A percentile compares a stretch with the other conserved stretches of the same genome.
Conservation (phyloP, 1,140 invertebrate species). For the Bombus waltoni region DNA sequence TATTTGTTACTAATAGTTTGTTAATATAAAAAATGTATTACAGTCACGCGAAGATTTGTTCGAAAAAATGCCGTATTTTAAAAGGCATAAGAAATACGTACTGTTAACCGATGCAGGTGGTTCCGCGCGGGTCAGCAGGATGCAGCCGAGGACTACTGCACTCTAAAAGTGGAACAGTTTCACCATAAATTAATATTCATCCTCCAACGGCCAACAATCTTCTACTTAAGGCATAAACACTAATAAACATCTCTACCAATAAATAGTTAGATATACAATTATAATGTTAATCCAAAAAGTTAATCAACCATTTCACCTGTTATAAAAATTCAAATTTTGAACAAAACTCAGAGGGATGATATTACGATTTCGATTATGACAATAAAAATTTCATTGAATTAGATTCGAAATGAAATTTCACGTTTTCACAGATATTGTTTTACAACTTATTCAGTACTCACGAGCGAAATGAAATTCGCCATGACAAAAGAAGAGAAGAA, state of each 20-base stretch:
- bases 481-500: not conserved
- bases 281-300: not conserved
- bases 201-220: not conserved
- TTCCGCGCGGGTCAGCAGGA: conserved; percentile 55
- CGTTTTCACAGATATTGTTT: not conserved
- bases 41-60: not conserved
- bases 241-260: not conserved
- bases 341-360: too few relatives aligned
- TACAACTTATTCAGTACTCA: conserved; percentile 19
- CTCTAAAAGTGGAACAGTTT: conserved; percentile 62
- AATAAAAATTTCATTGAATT: not conserved
- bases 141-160: conserved; percentile 57
- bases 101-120: conserved; percentile 55
- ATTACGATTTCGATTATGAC: not conserved
- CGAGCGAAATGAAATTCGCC: conserved; percentile 42
- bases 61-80: not conserved
- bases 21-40: not conserved
- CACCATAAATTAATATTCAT: conserved; percentile 9
- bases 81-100: conserved; percentile 52
- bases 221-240: not conserved
- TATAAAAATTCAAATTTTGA: not conserved
- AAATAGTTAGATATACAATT: not conserved
- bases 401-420: not conserved
- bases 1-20: not conserved
- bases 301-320: not conserved